phyloP scores from a whole-genome alignment of 2,888 invertebrate species.

The Plemyria rubiginata region DNA sequence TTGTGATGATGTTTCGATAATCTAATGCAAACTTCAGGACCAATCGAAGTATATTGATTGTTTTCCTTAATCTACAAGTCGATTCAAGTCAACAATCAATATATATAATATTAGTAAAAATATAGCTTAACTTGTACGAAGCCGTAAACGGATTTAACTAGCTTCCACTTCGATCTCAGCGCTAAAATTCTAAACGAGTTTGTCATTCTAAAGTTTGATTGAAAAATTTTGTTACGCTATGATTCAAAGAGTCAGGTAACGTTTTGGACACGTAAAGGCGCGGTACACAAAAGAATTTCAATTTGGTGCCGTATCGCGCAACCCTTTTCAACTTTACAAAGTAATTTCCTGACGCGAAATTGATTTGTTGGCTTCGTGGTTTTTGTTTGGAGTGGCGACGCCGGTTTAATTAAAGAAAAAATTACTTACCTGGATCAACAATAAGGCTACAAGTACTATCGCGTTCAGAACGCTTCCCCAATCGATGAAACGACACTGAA shows the following conservation, averaged over 20 bases:
- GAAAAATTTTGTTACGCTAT: conserved; percentile 65
- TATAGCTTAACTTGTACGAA: not conserved
- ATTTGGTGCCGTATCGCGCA: conserved; percentile 78
- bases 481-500: not conserved
- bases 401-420: conserved; percentile 75
- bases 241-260: conserved; percentile 72
- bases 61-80: no score
- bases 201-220: conserved; percentile 60
- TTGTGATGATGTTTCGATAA: no score
- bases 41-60: no score
- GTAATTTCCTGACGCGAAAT: conserved; percentile 82
- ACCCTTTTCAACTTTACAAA: conserved; percentile 80
- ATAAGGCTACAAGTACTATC: not conserved
- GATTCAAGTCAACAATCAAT: no score
- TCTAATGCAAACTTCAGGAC: no score
- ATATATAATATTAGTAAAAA: no score
- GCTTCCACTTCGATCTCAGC: conserved; percentile 2
- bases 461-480: not conserved
- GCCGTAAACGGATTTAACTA: not conserved
- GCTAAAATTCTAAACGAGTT: conserved; percentile 24
- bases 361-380: conserved; percentile 79
- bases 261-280: conserved; percentile 77
- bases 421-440: conserved; percentile 31
- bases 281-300: conserved; percentile 81
- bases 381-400: conserved; percentile 73